phyloP scores from a whole-genome alignment of 2,888 invertebrate genomes.

The Xestia sexstrigata region DNA sequence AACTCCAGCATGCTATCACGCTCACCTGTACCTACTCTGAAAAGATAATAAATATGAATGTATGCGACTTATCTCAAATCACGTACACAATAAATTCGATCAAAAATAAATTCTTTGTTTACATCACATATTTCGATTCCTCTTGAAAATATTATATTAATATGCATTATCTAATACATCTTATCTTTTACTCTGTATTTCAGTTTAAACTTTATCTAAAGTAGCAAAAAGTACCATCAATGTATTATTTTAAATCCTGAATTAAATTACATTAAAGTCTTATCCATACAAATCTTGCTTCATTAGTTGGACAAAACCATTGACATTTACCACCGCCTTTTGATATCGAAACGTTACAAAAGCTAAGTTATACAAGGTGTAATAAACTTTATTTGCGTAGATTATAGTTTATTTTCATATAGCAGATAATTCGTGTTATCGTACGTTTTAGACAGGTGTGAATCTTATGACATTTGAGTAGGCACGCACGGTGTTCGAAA shows the following conservation, averaged over 20 bases:
- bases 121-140: background rate
- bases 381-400: accelerated
- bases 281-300: constrained; percentile 75
- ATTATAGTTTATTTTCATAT: constrained; percentile 53
- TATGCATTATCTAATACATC: background rate
- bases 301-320: constrained; percentile 88
- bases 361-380: constrained; percentile 15
- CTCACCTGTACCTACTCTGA: constrained; percentile 22
- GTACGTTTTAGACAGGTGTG: constrained; percentile 77
- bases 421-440: constrained; percentile 41
- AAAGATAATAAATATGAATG: constrained; percentile 39
- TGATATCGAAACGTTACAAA: constrained; percentile 67
- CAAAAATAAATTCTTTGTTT: constrained; percentile 23
- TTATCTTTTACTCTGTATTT: constrained; percentile 8
- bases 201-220: background rate
- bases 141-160: background rate
- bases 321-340: constrained; percentile 84
- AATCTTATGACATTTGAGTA: constrained; percentile 86
- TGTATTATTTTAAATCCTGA: background rate
- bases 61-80: constrained; percentile 41
- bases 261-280: constrained; percentile 15
- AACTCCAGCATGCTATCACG: constrained; percentile 9
- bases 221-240: background rate
- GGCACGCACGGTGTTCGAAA: constrained; percentile 73
- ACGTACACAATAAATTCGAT: constrained; percentile 15